Percentiles rank a stretch among this genome's conserved stretches.
Evolutionary conservation across 2,797 vertebrate genomes (phyloP).

Genomic region (Ateles fusciceps): DNA sequence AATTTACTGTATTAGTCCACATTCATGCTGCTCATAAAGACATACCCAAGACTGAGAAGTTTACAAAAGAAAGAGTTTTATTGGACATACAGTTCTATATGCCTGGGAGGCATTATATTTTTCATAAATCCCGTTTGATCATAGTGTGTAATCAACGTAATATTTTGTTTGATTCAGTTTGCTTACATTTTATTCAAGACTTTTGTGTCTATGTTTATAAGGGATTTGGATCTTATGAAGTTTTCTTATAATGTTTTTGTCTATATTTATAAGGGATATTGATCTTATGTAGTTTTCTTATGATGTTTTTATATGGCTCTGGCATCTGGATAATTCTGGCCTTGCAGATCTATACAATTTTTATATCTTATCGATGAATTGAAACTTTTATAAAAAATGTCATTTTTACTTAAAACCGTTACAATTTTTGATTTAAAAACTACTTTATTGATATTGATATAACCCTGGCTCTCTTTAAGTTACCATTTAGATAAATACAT

Average conservation of each 20-base stretch:
- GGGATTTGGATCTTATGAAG: no score
- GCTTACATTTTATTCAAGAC: not conserved
- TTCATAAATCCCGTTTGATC: not conserved
- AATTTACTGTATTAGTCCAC: no score
- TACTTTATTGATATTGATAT: not conserved
- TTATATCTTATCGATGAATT: not conserved
- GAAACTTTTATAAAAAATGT: not conserved
- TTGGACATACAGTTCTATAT: no score
- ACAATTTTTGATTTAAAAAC: not conserved
- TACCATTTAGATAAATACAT: not conserved
- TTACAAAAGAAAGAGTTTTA: no score
- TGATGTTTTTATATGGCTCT: not conserved
- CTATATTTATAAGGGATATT: not conserved
- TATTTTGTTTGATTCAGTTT: not conserved
- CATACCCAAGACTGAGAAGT: no score
- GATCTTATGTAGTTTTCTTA: not conserved
- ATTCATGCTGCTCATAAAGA: no score
- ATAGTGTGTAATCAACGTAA: not conserved
- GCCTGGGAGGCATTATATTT: not conserved
- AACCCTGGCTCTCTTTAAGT: not conserved
- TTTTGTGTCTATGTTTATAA: not conserved
- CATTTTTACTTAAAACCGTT: not conserved
- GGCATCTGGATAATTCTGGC: not conserved
- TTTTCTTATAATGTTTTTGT: not conserved
- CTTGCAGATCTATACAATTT: not conserved